Conservation (phyloP, 2,113 vertebrate genomes). For the Neotragus pygmaeus region DNA sequence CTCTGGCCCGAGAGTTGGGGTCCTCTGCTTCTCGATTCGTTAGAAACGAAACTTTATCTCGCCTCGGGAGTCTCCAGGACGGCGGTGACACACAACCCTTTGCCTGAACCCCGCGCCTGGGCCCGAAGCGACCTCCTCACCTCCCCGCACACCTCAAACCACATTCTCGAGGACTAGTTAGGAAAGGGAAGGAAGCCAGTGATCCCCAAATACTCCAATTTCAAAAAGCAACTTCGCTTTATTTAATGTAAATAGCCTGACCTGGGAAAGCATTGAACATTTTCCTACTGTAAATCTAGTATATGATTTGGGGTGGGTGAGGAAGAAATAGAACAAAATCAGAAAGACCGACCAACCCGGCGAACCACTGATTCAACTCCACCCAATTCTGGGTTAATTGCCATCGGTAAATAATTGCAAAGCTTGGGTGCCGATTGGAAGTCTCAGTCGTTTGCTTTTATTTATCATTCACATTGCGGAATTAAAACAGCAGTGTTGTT, state of each 20-base stretch:
- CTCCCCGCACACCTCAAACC: background rate
- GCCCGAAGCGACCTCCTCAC: background rate
- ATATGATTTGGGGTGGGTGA: background rate
- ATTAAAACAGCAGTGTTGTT: background rate
- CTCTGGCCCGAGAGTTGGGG: background rate
- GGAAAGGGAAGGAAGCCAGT: background rate
- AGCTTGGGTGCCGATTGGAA: background rate
- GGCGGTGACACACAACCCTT: accelerated
- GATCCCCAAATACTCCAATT: background rate
- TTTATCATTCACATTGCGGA: background rate
- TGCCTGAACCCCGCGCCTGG: background rate
- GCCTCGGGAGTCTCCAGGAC: background rate
- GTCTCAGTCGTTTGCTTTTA: background rate
- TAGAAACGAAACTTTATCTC: background rate
- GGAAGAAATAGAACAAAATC: background rate
- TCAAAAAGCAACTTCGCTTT: background rate
- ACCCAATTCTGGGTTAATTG: background rate
- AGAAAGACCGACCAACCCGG: accelerated
- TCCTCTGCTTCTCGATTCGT: background rate
- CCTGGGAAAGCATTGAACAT: background rate
- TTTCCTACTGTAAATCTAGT: background rate
- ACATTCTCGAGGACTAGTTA: background rate
- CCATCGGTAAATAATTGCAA: background rate
- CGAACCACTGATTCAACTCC: background rate
- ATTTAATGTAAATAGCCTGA: background rate